Percentiles rank a stretch among this genome's conserved stretches.
These are phyloP conservation scores for Chelidonichthys spinosus DNA, from an alignment of 2,797 vertebrate genomes.

Conservation along the genomic window DNA sequence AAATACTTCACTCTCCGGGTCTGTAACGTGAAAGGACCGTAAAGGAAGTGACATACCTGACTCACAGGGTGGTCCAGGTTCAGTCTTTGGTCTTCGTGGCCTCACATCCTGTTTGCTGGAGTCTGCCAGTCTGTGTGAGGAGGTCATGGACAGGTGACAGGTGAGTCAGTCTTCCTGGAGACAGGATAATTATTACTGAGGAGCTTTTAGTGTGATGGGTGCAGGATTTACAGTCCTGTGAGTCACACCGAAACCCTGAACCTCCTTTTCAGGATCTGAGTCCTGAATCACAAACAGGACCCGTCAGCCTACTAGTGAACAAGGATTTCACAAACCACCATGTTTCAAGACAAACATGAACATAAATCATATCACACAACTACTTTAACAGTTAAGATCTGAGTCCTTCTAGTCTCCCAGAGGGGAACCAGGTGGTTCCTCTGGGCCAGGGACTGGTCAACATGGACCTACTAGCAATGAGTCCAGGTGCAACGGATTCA, in stretches of 20 bases:
- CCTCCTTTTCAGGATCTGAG: slow-evolving; percentile 6
- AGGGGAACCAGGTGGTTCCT: too few relatives aligned
- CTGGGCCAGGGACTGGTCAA: too few relatives aligned
- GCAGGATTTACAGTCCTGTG: slow-evolving; percentile 43
- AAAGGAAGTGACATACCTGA: too few relatives aligned
- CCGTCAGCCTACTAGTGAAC: not conserved
- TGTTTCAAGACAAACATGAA: too few relatives aligned
- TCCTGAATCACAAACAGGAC: slow-evolving; percentile 1
- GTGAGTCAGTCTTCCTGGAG: slow-evolving; percentile 23
- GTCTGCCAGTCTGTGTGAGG: slow-evolving; percentile 28
- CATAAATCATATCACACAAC: too few relatives aligned
- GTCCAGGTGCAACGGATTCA: too few relatives aligned
- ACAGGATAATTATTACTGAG: slow-evolving; percentile 35
- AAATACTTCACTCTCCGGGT: not conserved
- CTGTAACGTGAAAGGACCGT: not conserved
- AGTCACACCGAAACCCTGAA: slow-evolving; percentile 24
- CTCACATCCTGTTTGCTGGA: slow-evolving; percentile 21
- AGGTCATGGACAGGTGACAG: slow-evolving; percentile 27
- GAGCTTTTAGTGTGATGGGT: slow-evolving; percentile 43
- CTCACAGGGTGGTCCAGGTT: too few relatives aligned
- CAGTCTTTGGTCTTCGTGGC: too few relatives aligned
- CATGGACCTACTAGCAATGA: too few relatives aligned
- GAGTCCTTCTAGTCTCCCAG: too few relatives aligned
- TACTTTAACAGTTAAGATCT: too few relatives aligned
- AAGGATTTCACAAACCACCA: not conserved